Percentiles rank a stretch among this genome's conserved stretches.
phyloP scores from a whole-genome alignment of 37 sponge, comb jelly and placozoan species.

The Aphrocallistes beatrix region DNA sequence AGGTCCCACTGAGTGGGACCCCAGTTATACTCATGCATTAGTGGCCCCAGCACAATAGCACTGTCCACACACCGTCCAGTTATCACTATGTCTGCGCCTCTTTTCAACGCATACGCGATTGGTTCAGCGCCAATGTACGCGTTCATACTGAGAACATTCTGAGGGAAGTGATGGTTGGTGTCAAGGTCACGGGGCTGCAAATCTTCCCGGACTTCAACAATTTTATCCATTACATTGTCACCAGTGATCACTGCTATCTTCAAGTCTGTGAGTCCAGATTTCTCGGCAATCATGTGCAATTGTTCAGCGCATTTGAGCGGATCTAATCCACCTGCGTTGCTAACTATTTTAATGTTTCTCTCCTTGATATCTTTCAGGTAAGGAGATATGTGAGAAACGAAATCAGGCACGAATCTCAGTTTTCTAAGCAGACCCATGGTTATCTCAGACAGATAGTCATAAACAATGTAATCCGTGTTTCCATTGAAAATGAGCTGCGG shows the following conservation, averaged over 20 bases:
- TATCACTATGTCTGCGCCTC: conserved; percentile 85
- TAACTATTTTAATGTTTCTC: conserved; percentile 62
- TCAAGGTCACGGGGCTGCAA: conserved; percentile 7
- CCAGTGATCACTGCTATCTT: conserved; percentile 80
- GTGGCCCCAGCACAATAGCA: conserved; percentile 81
- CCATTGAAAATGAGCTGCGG: conserved; percentile 75
- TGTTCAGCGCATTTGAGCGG: conserved; percentile 49
- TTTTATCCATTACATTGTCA: conserved; percentile 60
- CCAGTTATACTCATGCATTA: conserved; percentile 93
- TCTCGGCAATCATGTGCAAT: conserved; percentile 31
- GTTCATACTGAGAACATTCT: conserved; percentile 61
- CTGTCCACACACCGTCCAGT: conserved; percentile 94
- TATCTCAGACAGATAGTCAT: conserved; percentile 92
- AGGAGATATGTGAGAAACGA: conserved; percentile 5
- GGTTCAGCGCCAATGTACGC: conserved; percentile 87
- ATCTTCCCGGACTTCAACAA: neutral
- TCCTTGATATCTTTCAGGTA: conserved; percentile 47
- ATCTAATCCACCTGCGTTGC: conserved; percentile 93
- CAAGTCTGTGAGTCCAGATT: conserved; percentile 52
- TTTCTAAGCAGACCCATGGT: conserved; percentile 91
- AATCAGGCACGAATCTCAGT: neutral
- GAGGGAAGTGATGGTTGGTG: conserved; percentile 26
- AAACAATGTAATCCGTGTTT: conserved; percentile 69
- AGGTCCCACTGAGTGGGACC: conserved; percentile 41
- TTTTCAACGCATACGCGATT: conserved; percentile 67